Evolutionary conservation across 2,797 vertebrate genomes (phyloP).

Genomic region (Crocodylus rhombifer): DNA sequence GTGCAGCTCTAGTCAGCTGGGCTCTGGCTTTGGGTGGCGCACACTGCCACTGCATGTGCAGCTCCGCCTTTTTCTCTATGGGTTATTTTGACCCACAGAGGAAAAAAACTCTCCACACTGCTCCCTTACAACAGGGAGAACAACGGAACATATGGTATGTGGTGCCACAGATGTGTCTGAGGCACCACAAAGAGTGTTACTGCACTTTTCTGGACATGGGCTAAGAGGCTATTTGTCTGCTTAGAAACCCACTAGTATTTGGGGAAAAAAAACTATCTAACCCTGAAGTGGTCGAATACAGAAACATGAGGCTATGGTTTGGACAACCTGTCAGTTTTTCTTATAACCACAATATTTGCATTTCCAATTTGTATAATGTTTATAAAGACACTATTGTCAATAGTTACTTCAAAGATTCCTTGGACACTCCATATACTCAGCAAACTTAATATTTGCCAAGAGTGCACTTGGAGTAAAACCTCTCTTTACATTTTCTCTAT

Average conservation of each 20-base stretch:
- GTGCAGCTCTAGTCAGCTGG: too few species aligned
- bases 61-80: too few species aligned
- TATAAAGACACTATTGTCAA: background rate
- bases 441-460: rapidly evolving
- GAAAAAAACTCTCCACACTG: too few species aligned
- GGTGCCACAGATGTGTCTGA: too few species aligned
- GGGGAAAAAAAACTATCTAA: background rate
- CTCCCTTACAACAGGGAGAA: too few species aligned
- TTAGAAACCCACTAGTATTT: constrained; percentile 13
- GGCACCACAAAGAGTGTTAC: too few species aligned
- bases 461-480: background rate
- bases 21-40: too few species aligned
- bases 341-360: background rate
- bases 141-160: too few species aligned
- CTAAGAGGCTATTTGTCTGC: background rate
- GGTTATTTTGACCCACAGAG: too few species aligned
- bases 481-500: background rate
- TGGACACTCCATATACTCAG: background rate
- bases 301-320: background rate
- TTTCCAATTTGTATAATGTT: background rate
- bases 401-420: background rate
- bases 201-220: background rate
- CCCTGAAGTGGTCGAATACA: rapidly evolving
- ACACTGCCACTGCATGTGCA: too few species aligned
- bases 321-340: background rate